Evolutionary conservation across 2,888 invertebrate species (phyloP), one percentile per base, ranked within the genome.

Genomic region (Microchrysa polita): DNA sequence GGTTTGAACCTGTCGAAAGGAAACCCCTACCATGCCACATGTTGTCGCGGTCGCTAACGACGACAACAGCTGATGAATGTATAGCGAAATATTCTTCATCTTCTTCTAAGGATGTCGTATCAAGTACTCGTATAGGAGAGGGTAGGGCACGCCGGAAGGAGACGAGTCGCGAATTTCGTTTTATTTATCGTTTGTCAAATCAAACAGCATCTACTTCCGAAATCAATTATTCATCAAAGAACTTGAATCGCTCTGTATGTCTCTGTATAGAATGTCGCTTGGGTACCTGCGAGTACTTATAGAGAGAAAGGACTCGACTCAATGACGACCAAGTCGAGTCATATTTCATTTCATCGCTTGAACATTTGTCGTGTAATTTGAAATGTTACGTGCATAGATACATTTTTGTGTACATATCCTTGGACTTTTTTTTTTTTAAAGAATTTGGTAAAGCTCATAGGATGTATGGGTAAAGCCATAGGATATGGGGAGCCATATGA

Each of bases 331-430:
- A n/a, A n/a, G n/a, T n/a, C n/a, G n/a, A 60, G 20, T 27, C 10
- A 67, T 69, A 69, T 69, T 69, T 69, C 69, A 69, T 69, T 69
- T 42, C 57, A 20, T n/a, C n/a, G 18, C 34, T 69, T 69, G 40
- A 55, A 12, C 40, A 40, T 69, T n/a, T 18, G 18, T 22, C 27
- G 27, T 7, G 27, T 7, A 2, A 34, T 34, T 5, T 7, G 27
- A 34, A 34, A 34, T 5, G 27, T 5, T 34, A 34, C 27, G 7
- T 34, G 7, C 27, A n/a, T n/a, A n/a, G 27, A 34, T 34, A 34
- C 27, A 7, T 7, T 2, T 34, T 5, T 34, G 27, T 34, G 27
- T 34, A n/a, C n/a, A n/a, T n/a, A 34, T 12, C 5, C 12, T 57
- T 57, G 7, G 27, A 59, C 23, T 59, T 59, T 18, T 40, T 9